These are phyloP conservation scores for western clawed frog (Xenopus tropicalis) DNA, from an alignment of 2,113 vertebrate genomes.

Conservation along the genomic window UCB_Xtro_10.0 CM004444.2:6981001-6981500, in stretches of 20 bases:
- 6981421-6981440: conserved; percentile 76
- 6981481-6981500: conserved; percentile 77
- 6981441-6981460: conserved; percentile 75
- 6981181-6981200: not conserved
- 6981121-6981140: too few relatives aligned
- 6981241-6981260: conserved; percentile 50
- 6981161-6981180: too few relatives aligned
- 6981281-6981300: conserved; percentile 93
- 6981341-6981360: conserved; percentile 97
- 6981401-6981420: conserved; percentile 77
- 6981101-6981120: too few relatives aligned
- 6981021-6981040: too few relatives aligned
- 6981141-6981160: too few relatives aligned
- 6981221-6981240: conserved; percentile 52
- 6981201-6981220: conserved; percentile 53
- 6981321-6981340: conserved; percentile 96
- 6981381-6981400: conserved; percentile 97
- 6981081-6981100: too few relatives aligned
- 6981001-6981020: too few relatives aligned
- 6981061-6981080: too few relatives aligned
- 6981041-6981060: too few relatives aligned
- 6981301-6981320: conserved; percentile 94
- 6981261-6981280: conserved; percentile 73
- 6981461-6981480: conserved; percentile 76
- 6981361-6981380: conserved; percentile 96